Conservation (phyloP, 2,888 invertebrate species). For the Ramazzottius varieornatus region DNA sequence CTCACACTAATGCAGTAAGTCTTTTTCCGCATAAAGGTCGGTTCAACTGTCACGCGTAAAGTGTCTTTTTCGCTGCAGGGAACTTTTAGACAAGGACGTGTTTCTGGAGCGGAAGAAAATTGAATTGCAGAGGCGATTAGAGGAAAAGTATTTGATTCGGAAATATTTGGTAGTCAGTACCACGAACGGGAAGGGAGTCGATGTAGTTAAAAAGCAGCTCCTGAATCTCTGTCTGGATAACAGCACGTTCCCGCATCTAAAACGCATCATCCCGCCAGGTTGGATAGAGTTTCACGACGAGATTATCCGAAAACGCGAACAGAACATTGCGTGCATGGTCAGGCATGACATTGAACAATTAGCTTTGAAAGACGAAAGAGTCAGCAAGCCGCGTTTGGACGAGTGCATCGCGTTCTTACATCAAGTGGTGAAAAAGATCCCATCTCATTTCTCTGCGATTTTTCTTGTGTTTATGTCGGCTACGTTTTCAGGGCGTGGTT, state of each 20-base stretch:
- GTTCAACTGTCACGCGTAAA: neutral
- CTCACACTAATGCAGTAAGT: neutral
- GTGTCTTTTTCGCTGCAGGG: neutral
- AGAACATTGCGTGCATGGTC: neutral
- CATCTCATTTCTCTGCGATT: neutral
- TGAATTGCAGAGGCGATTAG: neutral
- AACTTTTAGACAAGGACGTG: neutral
- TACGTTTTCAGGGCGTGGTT: neutral
- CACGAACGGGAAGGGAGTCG: neutral
- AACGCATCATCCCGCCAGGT: neutral
- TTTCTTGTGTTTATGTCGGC: neutral
- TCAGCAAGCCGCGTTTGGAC: neutral
- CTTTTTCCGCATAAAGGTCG: neutral
- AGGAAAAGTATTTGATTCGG: neutral
- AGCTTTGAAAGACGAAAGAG: neutral
- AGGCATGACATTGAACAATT: neutral
- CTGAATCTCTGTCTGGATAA: neutral
- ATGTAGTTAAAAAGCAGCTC: neutral
- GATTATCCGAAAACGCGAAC: neutral
- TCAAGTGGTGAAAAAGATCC: neutral
- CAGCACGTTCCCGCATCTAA: neutral
- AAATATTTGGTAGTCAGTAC: neutral
- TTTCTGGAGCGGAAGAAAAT: neutral
- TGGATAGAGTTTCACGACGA: neutral
- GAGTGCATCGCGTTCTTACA: conserved; percentile 1